Base-by-base conservation (phyloP, 2,888 invertebrate genomes). In the Sinelater perroti region DNA sequence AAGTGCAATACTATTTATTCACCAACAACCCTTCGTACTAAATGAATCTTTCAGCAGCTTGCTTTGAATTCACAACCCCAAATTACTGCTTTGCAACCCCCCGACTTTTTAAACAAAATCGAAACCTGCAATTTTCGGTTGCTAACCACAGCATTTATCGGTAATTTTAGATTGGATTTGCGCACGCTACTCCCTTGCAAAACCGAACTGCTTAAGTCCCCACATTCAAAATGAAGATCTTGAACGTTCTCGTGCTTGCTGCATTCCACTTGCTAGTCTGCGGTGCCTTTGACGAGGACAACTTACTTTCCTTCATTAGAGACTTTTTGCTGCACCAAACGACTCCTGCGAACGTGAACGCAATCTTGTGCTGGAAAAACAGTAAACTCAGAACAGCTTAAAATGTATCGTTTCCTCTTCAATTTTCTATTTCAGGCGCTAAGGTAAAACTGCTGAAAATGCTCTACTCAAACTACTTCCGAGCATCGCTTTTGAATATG, bases 291-390 rank as follows among this genome's bases (percentile, higher is more conserved):
- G 40, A 21, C 11, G 21, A 36, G 7, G 4, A 16, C 8, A 16
- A 36, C 6, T n/a, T 18, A 2, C 20, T 40, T 2, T 5, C 1
- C 11, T 44, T 44, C 16, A 20, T 62, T 13, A 47, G 49, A 24
- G 70, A 67, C 53, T 67, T 71, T 56, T 26, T 70, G 8, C 8
- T 54, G 7, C 38, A 33, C 18, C 63, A 69, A 53, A 50, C 61
- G 33, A 24, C 11, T 33, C 67, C 70, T 7, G 51, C 54, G 4
- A 66, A 61, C 57, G 44, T 71, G 31, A 61, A 56, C 11, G 58
- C 65, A 2, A 64, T 60, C 47, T 20, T 69, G 17, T 72, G 72
- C 52, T 72, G 72, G 70, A 44, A 61, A 3, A 64, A 56, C 64
- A 63, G 71, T 71, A 59, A 65, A 54, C 2, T 33, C 5, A n/a